Evolutionary conservation across 2,888 invertebrate genomes (phyloP), one percentile per base, ranked within the genome.

Genomic region (Spodoptera picta): DNA sequence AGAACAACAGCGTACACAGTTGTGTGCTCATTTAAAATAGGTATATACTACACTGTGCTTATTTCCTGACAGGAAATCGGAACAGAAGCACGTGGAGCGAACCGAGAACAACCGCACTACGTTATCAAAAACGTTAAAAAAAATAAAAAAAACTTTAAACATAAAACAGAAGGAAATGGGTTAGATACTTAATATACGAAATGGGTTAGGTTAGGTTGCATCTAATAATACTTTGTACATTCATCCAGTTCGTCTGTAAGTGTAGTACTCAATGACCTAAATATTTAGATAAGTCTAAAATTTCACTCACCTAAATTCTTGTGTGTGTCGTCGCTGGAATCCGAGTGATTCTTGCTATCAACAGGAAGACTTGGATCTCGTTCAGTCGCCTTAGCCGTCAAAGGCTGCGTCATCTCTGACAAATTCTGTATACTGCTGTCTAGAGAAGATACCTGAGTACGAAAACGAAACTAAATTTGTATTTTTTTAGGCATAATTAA

Each of bases 351-450:
- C 77, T 89, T 92, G 73, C 69, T 81, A 60, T 90, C 90, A 49
- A 76, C 60, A 65, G 88, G 86, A 79, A 85, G 81, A 80, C 86
- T 89, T 45, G 83, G 64, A 53, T 92, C 92, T 12, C 79, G 82
- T 46, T 93, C 93, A 4, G 85, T 87, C 31, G 89, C 88, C 80
- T 92, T 94, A 52, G 94, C 94, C 42, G 95, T 94, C 64, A 94
- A 72, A 3, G 95, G 94, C 69, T 92, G 93, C 46, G 94, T 93
- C 73, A 94, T 76, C 76, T 95, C 95, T 52, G 95, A 95, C 77
- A 95, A 86, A 77, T 95, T 95, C 74, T 95, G 95, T 70, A 93
- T 90, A 81, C 95, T 95, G 79, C 95, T 95, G 61, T 92, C 91
- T 72, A 95, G 79, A 46, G 95, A 95, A 49, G 95, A 95, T 58